phyloP scores from a whole-genome alignment of 2,888 invertebrate genomes.

The Leucophenga montana region DNA sequence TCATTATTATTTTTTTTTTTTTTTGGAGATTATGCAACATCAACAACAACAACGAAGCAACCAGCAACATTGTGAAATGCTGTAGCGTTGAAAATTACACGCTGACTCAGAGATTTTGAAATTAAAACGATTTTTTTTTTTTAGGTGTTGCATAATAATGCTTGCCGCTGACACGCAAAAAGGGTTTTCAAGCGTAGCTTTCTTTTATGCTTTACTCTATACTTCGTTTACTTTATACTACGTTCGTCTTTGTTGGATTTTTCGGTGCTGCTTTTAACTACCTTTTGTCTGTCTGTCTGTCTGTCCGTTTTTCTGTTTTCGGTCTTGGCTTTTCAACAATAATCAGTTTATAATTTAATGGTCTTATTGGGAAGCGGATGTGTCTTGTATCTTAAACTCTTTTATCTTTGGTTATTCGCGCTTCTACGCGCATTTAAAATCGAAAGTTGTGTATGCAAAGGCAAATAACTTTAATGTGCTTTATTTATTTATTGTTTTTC shows the following conservation, averaged over 20 bases:
- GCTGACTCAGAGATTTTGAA: constrained; percentile 51
- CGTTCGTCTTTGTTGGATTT: constrained; percentile 22
- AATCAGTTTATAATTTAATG: constrained; percentile 62
- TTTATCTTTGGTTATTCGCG: constrained; percentile 2
- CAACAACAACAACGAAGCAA: background rate
- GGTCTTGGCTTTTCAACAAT: constrained; percentile 27
- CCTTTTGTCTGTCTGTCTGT: no score
- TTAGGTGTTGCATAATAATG: constrained; percentile 53
- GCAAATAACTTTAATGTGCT: constrained; percentile 26
- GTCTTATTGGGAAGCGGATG: constrained; percentile 61
- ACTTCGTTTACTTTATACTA: constrained; percentile 28
- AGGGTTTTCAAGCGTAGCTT: constrained; percentile 47
- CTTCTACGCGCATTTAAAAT: constrained; percentile 45
- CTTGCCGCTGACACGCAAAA: constrained; percentile 21
- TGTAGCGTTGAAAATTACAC: constrained; percentile 57
- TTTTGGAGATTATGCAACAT: constrained; percentile 51
- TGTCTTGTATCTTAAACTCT: constrained; percentile 31
- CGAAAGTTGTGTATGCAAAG: constrained; percentile 57
- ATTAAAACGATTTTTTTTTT: constrained; percentile 53
- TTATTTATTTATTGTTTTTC: constrained; percentile 35
- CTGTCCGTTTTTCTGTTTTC: constrained; percentile 37
- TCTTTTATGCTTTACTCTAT: constrained; percentile 43
- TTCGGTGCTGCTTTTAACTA: no score
- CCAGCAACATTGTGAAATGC: constrained; percentile 40
- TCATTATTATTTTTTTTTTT: background rate